These are phyloP conservation scores for Anser brachyrhynchus DNA, from an alignment of 2,113 vertebrate species.

Conservation along the genomic window DNA sequence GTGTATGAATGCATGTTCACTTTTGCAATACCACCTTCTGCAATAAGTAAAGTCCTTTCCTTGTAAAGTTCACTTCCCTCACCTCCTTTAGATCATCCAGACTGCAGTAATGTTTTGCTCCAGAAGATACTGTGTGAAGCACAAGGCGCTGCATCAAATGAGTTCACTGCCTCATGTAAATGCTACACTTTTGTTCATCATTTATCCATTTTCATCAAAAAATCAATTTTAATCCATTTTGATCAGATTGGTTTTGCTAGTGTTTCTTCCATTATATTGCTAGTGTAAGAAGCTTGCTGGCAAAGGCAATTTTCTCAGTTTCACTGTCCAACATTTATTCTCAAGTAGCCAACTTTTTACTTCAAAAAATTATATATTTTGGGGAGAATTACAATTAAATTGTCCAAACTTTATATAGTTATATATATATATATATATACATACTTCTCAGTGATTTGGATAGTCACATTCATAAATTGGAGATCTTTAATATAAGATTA, in stretches of 20 bases:
- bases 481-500: not conserved
- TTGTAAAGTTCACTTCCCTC: not conserved
- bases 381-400: not conserved
- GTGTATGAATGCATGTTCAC: not conserved
- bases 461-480: not conserved
- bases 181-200: fast-evolving
- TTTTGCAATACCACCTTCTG: not conserved
- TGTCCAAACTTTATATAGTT: not conserved
- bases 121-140: not conserved
- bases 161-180: not conserved
- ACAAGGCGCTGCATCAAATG: not conserved
- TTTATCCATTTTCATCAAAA: not conserved
- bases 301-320: not conserved
- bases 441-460: not conserved
- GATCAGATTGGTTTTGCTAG: not conserved
- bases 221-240: not conserved
- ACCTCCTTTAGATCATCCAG: not conserved
- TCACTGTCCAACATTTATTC: not conserved
- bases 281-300: not conserved
- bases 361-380: fast-evolving
- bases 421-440: not conserved
- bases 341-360: not conserved
- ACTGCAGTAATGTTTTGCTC: not conserved
- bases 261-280: not conserved
- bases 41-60: not conserved